Conservation (phyloP, 2,113 vertebrate species). For the Campylomormyrus tamandua region DNA sequence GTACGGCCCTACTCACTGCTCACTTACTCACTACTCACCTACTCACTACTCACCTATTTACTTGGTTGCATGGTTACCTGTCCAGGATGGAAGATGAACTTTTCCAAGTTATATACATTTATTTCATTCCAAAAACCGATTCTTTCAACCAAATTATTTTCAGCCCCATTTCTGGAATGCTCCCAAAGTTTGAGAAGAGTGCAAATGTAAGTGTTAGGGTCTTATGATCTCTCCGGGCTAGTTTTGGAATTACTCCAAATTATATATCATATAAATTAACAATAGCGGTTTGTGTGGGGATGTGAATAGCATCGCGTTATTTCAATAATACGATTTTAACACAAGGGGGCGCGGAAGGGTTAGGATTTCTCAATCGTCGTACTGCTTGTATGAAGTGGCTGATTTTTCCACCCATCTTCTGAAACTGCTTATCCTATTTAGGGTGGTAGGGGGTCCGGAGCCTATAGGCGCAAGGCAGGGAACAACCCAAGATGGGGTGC, state of each 20-base stretch:
- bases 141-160: neutral
- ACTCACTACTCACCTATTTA: too few species aligned
- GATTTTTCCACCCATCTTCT: neutral
- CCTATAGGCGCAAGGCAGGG: neutral
- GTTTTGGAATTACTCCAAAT: neutral
- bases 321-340: neutral
- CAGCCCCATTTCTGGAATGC: neutral
- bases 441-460: neutral
- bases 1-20: too few species aligned
- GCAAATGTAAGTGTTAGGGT: neutral
- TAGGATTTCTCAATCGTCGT: neutral
- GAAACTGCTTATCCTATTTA: neutral
- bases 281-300: neutral
- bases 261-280: neutral
- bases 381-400: neutral
- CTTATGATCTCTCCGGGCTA: neutral
- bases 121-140: neutral
- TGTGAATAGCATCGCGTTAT: neutral
- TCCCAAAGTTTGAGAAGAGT: neutral
- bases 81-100: neutral
- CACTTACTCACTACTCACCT: too few species aligned
- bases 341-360: neutral
- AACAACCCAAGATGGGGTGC: neutral
- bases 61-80: neutral
- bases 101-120: neutral